Evolutionary conservation across 2,797 vertebrate genomes (phyloP).

Genomic region (Pipistrellus kuhlii): DNA sequence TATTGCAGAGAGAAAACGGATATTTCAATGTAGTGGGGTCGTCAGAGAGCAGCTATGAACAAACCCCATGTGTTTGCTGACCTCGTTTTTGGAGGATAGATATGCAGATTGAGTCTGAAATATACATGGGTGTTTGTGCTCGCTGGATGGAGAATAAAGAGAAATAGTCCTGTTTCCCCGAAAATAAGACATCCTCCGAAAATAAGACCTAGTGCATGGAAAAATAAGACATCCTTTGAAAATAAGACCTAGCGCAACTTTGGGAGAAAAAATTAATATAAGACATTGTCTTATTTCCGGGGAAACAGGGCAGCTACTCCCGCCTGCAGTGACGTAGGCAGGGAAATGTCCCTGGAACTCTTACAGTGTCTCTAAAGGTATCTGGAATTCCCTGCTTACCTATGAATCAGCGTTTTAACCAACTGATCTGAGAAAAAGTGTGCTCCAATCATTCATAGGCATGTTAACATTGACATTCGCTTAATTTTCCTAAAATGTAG

Average conservation of each 20-base stretch:
- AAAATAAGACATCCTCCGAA: too few species aligned
- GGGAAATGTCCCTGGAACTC: not conserved
- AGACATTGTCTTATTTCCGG: too few species aligned
- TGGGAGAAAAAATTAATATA: too few species aligned
- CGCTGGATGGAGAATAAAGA: not conserved
- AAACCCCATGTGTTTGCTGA: not conserved
- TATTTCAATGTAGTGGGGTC: not conserved
- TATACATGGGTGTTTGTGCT: too few species aligned
- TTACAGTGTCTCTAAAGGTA: not conserved
- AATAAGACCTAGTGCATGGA: too few species aligned
- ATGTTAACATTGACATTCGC: not conserved
- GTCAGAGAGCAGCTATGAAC: not conserved
- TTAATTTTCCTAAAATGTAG: conserved; percentile 16
- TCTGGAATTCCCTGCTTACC: not conserved
- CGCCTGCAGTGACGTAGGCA: not conserved
- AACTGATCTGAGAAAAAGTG: not conserved
- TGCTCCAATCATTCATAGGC: not conserved
- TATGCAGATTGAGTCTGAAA: not conserved
- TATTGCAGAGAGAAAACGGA: not conserved
- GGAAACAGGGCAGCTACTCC: not conserved
- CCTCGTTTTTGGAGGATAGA: not conserved
- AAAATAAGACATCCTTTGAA: too few species aligned
- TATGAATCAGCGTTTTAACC: not conserved
- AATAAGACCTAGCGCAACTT: too few species aligned
- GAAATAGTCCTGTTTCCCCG: not conserved